Evolutionary conservation across 1,140 invertebrate species (phyloP).

Genomic region (Pentalonia nigronervosa): DNA sequence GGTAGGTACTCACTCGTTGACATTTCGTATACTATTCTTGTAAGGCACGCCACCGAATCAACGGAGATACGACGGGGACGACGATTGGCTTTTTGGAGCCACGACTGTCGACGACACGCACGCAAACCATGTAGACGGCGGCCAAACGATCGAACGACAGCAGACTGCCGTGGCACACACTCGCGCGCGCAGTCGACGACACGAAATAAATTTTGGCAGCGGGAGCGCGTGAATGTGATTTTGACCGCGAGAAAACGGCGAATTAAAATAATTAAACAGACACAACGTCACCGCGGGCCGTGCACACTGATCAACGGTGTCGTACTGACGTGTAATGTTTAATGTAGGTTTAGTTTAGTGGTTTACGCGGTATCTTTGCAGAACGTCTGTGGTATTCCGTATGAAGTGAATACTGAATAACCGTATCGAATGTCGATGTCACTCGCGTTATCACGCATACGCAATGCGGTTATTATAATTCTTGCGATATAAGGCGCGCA

Average conservation of each 20-base stretch:
- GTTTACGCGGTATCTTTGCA: background rate
- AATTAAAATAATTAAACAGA: background rate
- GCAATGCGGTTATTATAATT: background rate
- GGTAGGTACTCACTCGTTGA: background rate
- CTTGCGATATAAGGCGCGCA: background rate
- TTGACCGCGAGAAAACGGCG: background rate
- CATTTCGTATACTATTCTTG: background rate
- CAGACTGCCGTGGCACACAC: background rate
- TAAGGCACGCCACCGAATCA: conserved; percentile 5
- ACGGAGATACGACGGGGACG: background rate
- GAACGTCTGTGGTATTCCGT: background rate
- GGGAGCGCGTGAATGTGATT: background rate
- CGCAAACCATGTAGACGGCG: conserved; percentile 31
- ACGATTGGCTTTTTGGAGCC: background rate
- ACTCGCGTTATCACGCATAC: background rate
- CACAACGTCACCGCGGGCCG: background rate
- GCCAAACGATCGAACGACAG: background rate
- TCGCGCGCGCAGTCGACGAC: background rate
- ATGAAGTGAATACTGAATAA: background rate
- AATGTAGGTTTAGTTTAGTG: no score
- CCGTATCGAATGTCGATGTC: background rate
- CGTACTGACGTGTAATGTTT: background rate
- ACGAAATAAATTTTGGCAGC: background rate
- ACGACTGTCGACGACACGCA: background rate
- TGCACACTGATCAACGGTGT: background rate